These are phyloP conservation scores for Perizoma flavofasciatum DNA, from an alignment of 2,888 invertebrate species.

Conservation along the genomic window DNA sequence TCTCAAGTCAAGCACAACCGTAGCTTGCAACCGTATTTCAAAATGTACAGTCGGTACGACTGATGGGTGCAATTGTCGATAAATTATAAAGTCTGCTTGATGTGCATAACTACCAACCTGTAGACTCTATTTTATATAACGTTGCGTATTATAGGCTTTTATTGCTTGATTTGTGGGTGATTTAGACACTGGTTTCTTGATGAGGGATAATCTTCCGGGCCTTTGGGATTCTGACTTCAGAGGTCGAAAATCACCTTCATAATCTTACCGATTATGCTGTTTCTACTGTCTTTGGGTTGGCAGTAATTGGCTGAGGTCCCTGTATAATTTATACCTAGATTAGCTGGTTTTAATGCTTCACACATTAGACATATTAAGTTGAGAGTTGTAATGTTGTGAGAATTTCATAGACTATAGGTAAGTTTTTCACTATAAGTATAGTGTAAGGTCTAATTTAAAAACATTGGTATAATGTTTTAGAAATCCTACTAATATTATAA, in stretches of 20 bases:
- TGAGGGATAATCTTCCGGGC: slow-evolving; percentile 36
- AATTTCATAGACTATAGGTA: no score
- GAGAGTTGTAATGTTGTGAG: no score
- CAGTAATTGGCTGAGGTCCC: neutral
- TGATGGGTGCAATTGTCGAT: no score
- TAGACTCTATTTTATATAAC: slow-evolving; percentile 3
- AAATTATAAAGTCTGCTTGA: neutral
- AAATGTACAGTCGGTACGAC: no score
- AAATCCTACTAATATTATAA: no score
- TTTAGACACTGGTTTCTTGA: slow-evolving; percentile 25
- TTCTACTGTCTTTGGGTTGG: neutral
- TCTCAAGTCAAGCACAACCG: no score
- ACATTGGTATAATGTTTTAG: no score
- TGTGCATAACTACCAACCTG: neutral
- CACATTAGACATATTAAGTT: neutral
- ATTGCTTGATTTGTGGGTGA: slow-evolving; percentile 25
- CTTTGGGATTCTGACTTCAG: slow-evolving; percentile 24
- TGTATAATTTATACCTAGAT: neutral
- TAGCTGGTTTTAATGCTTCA: neutral
- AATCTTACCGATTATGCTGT: slow-evolving; percentile 31
- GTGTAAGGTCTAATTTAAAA: no score
- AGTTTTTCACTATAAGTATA: no score
- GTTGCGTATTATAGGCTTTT: slow-evolving; percentile 11
- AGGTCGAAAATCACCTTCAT: slow-evolving; percentile 30
- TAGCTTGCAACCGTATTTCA: no score